Percentiles rank a stretch among this genome's conserved stretches.
Conservation (phyloP, 1,140 invertebrate genomes). For the Drosophila navojoa region DNA sequence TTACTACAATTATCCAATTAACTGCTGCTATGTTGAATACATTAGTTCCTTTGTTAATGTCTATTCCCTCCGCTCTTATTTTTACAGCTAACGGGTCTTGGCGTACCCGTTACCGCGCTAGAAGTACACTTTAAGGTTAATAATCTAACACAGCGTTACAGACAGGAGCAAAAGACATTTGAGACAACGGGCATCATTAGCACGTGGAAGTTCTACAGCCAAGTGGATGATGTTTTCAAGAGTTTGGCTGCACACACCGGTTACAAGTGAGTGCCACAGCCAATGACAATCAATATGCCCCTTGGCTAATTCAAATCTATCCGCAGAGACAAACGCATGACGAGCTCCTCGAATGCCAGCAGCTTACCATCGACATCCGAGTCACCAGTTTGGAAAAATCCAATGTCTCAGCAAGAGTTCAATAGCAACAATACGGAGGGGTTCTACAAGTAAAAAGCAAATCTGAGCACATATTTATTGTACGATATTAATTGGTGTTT, state of each 20-base stretch:
- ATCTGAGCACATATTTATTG: no score
- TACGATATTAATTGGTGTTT: not conserved
- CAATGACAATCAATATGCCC: not conserved
- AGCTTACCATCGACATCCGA: slow-evolving; percentile 82
- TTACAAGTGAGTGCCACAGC: slow-evolving; percentile 66
- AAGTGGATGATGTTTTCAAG: slow-evolving; percentile 83
- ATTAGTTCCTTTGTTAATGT: not conserved
- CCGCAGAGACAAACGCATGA: slow-evolving; percentile 82
- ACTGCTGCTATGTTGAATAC: not conserved
- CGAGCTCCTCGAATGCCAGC: slow-evolving; percentile 78
- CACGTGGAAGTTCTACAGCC: slow-evolving; percentile 83
- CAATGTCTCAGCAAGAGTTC: slow-evolving; percentile 84
- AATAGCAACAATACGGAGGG: slow-evolving; percentile 83
- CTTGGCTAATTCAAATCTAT: not conserved
- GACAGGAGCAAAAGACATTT: slow-evolving; percentile 81
- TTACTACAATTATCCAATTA: not conserved
- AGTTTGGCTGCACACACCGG: slow-evolving; percentile 78
- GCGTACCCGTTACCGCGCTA: slow-evolving; percentile 79
- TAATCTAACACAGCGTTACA: slow-evolving; percentile 81
- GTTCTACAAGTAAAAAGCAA: slow-evolving; percentile 71
- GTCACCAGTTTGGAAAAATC: slow-evolving; percentile 83
- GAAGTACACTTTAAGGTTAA: slow-evolving; percentile 83
- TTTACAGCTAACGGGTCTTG: slow-evolving; percentile 53
- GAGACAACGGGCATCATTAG: slow-evolving; percentile 81
- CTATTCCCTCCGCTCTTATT: not conserved